These are phyloP conservation scores for Siniperca chuatsi DNA, from an alignment of 2,113 vertebrate species.

Conservation along the genomic window DNA sequence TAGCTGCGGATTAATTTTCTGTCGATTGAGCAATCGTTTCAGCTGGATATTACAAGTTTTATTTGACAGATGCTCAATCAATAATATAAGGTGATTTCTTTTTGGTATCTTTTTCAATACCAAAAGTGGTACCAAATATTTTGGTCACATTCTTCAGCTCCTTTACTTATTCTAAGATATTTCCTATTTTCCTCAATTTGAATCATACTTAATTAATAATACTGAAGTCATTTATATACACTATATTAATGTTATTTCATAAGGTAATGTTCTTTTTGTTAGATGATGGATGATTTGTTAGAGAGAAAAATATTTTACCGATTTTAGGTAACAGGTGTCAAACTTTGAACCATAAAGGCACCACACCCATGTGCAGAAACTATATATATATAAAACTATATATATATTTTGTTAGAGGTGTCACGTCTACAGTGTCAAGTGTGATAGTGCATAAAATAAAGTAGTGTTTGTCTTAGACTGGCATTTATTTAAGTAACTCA, in stretches of 20 bases:
- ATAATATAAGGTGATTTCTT: neutral
- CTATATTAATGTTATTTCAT: neutral
- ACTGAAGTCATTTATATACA: neutral
- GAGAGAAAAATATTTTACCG: neutral
- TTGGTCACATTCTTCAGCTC: neutral
- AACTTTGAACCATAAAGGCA: neutral
- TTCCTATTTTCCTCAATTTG: neutral
- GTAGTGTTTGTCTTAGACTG: neutral
- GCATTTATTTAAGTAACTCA: constrained; percentile 4
- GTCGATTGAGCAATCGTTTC: neutral
- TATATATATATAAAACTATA: too few relatives aligned
- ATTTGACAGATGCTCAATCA: neutral
- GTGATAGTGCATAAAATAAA: neutral
- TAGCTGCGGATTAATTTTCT: neutral
- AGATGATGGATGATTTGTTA: neutral
- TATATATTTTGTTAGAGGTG: too few relatives aligned
- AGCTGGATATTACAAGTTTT: neutral
- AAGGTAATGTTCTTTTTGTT: neutral
- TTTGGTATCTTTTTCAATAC: neutral
- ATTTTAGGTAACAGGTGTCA: neutral
- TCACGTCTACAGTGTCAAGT: neutral
- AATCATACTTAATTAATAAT: neutral
- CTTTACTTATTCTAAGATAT: neutral
- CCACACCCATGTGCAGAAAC: neutral
- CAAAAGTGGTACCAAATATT: too few relatives aligned